Evolutionary conservation across 2,888 invertebrate species (phyloP).

Genomic region (Yponomeuta malinellus): DNA sequence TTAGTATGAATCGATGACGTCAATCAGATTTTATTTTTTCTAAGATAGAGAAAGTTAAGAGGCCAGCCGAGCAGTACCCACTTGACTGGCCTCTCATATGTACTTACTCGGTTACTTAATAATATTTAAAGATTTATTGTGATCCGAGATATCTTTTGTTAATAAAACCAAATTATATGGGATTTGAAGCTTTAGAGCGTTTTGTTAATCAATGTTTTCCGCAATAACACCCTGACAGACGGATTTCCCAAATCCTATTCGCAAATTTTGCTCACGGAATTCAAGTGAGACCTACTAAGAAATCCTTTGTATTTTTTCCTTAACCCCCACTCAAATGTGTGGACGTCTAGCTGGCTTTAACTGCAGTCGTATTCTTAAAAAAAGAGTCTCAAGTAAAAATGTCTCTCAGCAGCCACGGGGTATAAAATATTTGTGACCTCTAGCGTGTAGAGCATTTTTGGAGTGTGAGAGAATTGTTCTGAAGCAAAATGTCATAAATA

Average conservation of each 20-base stretch:
- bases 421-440: background rate
- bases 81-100: too few relatives aligned
- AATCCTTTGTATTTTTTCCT: background rate
- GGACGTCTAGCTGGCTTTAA: background rate
- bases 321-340: background rate
- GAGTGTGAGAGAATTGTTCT: background rate
- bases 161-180: too few relatives aligned
- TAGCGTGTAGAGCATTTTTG: background rate
- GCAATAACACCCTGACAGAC: background rate
- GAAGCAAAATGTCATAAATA: conserved; percentile 6
- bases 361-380: background rate
- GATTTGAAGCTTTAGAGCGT: too few relatives aligned
- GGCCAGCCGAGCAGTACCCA: too few relatives aligned
- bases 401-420: background rate
- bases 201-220: background rate
- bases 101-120: too few relatives aligned
- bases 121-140: too few relatives aligned
- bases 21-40: too few relatives aligned
- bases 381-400: background rate
- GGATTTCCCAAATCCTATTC: background rate
- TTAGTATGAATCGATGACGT: too few relatives aligned
- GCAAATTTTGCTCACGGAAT: background rate
- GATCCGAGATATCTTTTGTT: too few relatives aligned
- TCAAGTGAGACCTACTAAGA: background rate
- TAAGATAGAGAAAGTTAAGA: too few relatives aligned